phyloP scores from a whole-genome alignment of 2,888 invertebrate species.

The Drosophila cracens region DNA sequence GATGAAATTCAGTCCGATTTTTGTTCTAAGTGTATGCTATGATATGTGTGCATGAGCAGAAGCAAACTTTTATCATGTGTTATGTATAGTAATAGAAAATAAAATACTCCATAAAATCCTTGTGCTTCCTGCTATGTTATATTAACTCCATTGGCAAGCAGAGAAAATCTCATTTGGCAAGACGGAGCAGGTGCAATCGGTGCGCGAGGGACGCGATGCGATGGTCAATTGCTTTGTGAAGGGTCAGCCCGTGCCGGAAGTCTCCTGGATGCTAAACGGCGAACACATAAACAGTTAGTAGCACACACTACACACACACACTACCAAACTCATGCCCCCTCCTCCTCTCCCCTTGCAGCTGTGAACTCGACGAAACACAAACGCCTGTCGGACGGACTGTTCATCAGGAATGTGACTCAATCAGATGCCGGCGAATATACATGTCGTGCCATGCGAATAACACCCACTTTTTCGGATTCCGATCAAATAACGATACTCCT shows the following conservation, averaged over 20 bases:
- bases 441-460: constrained; percentile 87
- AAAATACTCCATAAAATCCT: background rate
- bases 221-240: constrained; percentile 84
- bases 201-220: constrained; percentile 86
- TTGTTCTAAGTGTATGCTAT: background rate
- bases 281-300: constrained; percentile 83
- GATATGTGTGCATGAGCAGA: background rate
- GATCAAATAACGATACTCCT: constrained; percentile 86
- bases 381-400: constrained; percentile 86
- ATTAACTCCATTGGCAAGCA: constrained; percentile 67
- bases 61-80: background rate
- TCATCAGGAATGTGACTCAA: constrained; percentile 86
- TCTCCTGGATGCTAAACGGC: constrained; percentile 85
- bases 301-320: background rate
- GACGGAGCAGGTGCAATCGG: constrained; percentile 86
- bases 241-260: constrained; percentile 85
- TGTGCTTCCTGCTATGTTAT: background rate
- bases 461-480: constrained; percentile 85
- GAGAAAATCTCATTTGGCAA: constrained; percentile 87
- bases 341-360: constrained; percentile 54
- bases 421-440: constrained; percentile 87
- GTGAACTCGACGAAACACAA: constrained; percentile 84
- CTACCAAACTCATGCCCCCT: background rate
- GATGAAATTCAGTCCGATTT: background rate
- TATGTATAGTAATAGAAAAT: background rate